phyloP scores from a whole-genome alignment of 1,140 invertebrate genomes.

The Drosophila pandora region DNA sequence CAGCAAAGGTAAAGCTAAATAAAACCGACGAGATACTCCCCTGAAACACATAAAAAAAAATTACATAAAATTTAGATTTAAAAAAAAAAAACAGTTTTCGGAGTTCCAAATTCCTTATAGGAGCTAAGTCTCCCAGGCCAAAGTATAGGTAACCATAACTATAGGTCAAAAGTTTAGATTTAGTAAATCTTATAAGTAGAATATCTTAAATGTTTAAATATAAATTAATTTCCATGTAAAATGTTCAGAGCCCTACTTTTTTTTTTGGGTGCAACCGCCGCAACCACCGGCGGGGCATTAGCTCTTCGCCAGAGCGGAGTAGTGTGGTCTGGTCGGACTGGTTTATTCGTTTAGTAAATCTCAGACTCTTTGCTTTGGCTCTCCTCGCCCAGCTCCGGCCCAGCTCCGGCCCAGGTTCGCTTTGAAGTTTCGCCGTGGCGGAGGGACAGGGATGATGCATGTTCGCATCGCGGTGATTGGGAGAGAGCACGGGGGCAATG shows the following conservation, averaged over 20 bases:
- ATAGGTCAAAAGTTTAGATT: no score
- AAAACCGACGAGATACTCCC: constrained; percentile 50
- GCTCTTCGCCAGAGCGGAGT: constrained; percentile 50
- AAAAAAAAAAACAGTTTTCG: neutral
- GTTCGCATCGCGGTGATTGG: constrained; percentile 79
- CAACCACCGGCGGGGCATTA: constrained; percentile 45
- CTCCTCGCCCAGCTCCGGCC: constrained; percentile 31
- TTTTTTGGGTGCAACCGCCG: constrained; percentile 20
- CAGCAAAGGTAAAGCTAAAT: constrained; percentile 51
- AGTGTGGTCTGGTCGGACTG: constrained; percentile 67
- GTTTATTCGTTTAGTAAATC: constrained; percentile 80
- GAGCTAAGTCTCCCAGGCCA: no score
- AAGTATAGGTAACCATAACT: no score
- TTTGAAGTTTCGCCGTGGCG: constrained; percentile 79
- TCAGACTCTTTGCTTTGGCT: constrained; percentile 77
- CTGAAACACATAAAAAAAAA: constrained; percentile 19
- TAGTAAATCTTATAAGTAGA: no score
- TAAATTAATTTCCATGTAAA: no score
- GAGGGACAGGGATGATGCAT: constrained; percentile 71
- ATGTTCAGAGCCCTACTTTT: constrained; percentile 2
- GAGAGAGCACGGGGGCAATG: constrained; percentile 81
- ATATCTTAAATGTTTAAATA: no score
- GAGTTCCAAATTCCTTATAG: no score
- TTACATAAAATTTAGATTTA: neutral
- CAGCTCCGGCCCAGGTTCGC: constrained; percentile 11